These are phyloP conservation scores for Chrysemys picta DNA, from an alignment of 2,113 vertebrate species.

Conservation along the genomic window DNA sequence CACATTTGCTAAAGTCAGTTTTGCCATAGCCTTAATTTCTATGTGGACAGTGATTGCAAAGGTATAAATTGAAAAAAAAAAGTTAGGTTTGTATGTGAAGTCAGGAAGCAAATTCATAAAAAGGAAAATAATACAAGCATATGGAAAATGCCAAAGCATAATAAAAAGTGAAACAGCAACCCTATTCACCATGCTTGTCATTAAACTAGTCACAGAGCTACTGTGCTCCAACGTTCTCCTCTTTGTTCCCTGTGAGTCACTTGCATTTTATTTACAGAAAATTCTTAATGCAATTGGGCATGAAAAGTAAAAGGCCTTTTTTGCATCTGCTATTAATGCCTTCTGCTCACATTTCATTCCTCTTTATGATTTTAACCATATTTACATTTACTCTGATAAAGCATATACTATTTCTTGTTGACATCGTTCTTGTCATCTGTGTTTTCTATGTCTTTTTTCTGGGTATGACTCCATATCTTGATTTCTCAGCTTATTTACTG, in stretches of 20 bases:
- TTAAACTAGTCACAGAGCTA: background rate
- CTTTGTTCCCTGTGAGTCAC: background rate
- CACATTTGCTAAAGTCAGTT: background rate
- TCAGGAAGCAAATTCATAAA: background rate
- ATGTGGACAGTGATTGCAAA: background rate
- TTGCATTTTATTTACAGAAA: background rate
- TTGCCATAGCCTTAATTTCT: background rate
- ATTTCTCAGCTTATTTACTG: background rate
- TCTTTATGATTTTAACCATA: background rate
- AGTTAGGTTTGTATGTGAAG: background rate
- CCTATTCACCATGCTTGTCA: fast-evolving
- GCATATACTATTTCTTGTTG: background rate
- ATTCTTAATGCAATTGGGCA: fast-evolving
- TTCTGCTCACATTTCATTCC: background rate
- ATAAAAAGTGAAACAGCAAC: background rate
- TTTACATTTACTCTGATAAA: background rate
- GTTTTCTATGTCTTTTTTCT: background rate
- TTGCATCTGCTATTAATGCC: fast-evolving
- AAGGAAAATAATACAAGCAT: background rate
- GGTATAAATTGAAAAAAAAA: background rate
- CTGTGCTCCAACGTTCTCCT: background rate
- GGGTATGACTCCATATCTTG: fast-evolving
- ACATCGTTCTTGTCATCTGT: background rate
- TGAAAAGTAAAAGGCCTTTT: background rate
- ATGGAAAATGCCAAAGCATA: background rate